Evolutionary conservation across 2,888 invertebrate species (phyloP).

Genomic region (Leptopterna dolabrata): DNA sequence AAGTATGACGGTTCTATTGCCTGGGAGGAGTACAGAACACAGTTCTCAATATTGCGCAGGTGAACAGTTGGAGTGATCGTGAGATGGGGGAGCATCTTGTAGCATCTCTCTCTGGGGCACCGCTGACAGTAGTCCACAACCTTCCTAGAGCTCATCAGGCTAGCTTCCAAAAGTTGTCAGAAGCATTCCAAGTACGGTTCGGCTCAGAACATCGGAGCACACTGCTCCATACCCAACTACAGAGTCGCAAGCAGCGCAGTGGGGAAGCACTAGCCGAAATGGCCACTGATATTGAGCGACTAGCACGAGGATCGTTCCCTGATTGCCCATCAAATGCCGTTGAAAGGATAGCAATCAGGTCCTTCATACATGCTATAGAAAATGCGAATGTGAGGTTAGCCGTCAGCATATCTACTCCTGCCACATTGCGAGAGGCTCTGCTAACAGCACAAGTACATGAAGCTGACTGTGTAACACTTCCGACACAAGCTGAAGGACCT

Average conservation of each 20-base stretch:
- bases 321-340: not conserved
- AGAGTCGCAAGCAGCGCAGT: not conserved
- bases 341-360: not conserved
- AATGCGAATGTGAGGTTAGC: not conserved
- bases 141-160: not conserved
- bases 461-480: too few relatives aligned
- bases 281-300: not conserved
- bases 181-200: not conserved
- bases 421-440: not conserved
- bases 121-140: not conserved
- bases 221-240: not conserved
- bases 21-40: too few relatives aligned
- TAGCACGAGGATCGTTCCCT: not conserved
- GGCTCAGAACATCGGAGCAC: not conserved
- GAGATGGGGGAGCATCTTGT: too few relatives aligned
- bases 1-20: too few relatives aligned
- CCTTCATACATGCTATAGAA: not conserved
- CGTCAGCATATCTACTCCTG: not conserved
- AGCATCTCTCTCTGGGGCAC: not conserved
- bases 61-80: too few relatives aligned
- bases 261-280: not conserved
- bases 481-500: too few relatives aligned
- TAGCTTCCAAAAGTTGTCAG: not conserved
- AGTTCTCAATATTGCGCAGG: too few relatives aligned
- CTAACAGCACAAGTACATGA: too few relatives aligned